Evolutionary conservation across 1,140 invertebrate species (phyloP).

Genomic region (Neodiprion fabricii): DNA sequence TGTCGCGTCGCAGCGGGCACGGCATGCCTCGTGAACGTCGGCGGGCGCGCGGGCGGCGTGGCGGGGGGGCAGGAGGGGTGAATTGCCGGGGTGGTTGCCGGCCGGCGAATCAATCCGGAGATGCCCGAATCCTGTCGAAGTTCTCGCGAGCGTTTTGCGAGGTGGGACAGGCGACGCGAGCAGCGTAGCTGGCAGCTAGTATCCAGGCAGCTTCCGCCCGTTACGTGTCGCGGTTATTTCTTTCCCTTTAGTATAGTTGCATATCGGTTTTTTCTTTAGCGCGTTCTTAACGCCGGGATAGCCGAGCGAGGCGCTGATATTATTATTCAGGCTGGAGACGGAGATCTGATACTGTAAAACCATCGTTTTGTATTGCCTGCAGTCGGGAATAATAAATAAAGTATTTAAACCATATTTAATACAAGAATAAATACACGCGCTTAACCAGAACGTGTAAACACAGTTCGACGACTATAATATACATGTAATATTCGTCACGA

Average conservation of each 20-base stretch:
- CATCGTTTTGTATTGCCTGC: too few relatives aligned
- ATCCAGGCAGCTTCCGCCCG: constrained; percentile 56
- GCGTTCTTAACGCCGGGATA: not conserved
- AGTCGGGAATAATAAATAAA: too few relatives aligned
- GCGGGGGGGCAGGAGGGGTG: constrained; percentile 24
- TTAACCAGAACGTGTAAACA: too few relatives aligned
- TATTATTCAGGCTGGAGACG: too few relatives aligned
- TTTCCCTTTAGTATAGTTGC: constrained; percentile 56
- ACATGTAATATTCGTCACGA: too few relatives aligned
- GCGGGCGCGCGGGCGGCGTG: constrained; percentile 20
- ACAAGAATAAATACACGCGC: too few relatives aligned
- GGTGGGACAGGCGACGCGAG: constrained; percentile 17
- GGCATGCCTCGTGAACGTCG: not conserved
- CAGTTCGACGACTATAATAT: too few relatives aligned
- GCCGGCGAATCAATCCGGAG: constrained; percentile 21
- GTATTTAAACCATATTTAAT: too few relatives aligned
- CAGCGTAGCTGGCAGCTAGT: constrained; percentile 39
- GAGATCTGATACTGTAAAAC: too few relatives aligned
- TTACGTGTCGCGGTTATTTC: constrained; percentile 53
- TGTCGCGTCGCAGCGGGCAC: constrained; percentile 3
- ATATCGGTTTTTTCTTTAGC: constrained; percentile 9
- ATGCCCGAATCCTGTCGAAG: constrained; percentile 11
- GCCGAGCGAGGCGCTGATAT: too few relatives aligned
- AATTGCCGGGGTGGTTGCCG: constrained; percentile 25
- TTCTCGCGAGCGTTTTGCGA: too few relatives aligned